Base-by-base conservation (phyloP, 2,797 vertebrate genomes). In the Cheirogaleus major region DNA sequence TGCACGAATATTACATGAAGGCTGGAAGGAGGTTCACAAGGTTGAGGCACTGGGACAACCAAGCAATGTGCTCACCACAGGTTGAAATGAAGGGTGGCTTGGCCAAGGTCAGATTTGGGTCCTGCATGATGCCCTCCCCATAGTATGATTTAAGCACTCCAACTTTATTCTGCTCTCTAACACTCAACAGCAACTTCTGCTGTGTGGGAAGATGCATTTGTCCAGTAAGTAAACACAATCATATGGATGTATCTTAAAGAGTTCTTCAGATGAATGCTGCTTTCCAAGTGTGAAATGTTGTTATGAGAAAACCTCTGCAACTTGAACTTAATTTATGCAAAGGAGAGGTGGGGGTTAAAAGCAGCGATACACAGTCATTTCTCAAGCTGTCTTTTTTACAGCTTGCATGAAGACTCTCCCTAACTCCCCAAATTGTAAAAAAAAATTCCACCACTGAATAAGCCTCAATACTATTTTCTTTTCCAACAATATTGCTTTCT, bases 251-350 rank as follows among this genome's bases (percentile, higher is more conserved):
- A 92, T 83, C 92, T 95, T 80, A 75, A 85, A 93, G 78, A 96
- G 76, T 85, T 80, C 87, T 97, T 92, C 78, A 89, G 89, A 96
- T 91, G 84, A 95, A 95, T 93, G n/a, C 59, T 81, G 67, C 94
- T 94, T 96, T 93, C 95, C 88, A 92, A 81, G 94, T 97, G 81
- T 84, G 84, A 95, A 90, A 78, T 89, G 93, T 85, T 95, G 57
- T 93, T 95, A 90, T 89, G 73, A 97, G 67, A 80, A 97, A 94
- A 94, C 87, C 92, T 93, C 67, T 91, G 63, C 30, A 92, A 95
- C 95, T 93, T 90, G 61, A 92, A 93, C 90, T 85, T 97, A 95
- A 97, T 97, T 96, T 97, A 97, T 97, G 83, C 91, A 88, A 90
- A 96, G 87, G 52, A 12, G 63, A 88, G 89, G 38, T 30, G 73